These are phyloP conservation scores for Corvus cornix DNA, from an alignment of 2,113 vertebrate genomes.

Conservation along the genomic window DNA sequence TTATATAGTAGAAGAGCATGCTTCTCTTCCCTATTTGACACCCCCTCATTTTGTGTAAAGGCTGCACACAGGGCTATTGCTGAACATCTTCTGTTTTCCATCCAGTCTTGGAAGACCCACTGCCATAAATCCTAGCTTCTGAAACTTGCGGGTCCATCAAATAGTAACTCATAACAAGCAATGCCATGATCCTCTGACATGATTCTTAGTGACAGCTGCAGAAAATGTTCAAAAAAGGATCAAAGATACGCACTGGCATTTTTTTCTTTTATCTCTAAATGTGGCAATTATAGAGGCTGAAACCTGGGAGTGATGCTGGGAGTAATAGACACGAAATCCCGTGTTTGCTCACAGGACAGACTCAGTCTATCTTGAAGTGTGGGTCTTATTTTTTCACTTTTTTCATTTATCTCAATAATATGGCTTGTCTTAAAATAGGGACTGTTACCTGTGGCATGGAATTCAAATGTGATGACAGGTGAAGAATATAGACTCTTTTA, in stretches of 20 bases:
- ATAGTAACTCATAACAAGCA: neutral
- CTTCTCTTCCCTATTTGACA: neutral
- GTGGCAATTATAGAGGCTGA: neutral
- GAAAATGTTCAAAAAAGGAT: neutral
- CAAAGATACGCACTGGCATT: neutral
- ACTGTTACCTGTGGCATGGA: neutral
- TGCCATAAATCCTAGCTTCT: neutral
- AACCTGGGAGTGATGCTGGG: neutral
- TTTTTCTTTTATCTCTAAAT: neutral
- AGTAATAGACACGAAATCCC: neutral
- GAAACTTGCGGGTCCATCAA: neutral
- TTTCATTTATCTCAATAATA: neutral
- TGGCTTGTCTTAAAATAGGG: neutral
- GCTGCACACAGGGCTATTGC: neutral
- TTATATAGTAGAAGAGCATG: neutral
- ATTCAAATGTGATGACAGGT: neutral
- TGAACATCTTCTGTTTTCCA: neutral
- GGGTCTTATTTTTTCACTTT: neutral
- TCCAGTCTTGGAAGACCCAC: neutral
- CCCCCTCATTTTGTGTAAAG: neutral
- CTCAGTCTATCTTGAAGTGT: neutral
- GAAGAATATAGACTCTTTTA: neutral
- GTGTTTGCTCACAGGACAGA: neutral
- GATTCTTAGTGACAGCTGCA: neutral
- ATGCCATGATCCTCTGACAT: neutral